Base-by-base conservation (phyloP, 1,140 invertebrate species). In the Euschistus heros region DNA sequence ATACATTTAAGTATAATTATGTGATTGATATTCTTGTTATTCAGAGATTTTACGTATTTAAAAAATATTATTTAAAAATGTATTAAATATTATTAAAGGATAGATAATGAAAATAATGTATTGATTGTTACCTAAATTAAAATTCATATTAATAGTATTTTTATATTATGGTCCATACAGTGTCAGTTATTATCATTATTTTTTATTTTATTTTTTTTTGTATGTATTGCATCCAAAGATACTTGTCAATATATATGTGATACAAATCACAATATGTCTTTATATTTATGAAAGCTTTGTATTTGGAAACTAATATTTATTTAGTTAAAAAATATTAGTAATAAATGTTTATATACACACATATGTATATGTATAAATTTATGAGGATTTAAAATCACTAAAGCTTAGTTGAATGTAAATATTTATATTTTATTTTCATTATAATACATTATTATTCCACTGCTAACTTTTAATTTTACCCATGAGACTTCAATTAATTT, bases 391-490 rank as follows among this genome's bases (percentile, higher is more conserved):
- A 18, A 20, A 50, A 50, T 50, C 47, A 50, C 22, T 50, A 17
- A 22, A 50, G 47, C n/a, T 50, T 50, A 50, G 47, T 50, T 50
- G n/a, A 6, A 20, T 50, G 47, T 50, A 50, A 50, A 50, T 50
- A 50, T 50, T 50, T 50, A 50, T 50, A 50, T 50, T 50, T 50
- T 50, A 50, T 50, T 50, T 50, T 50, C n/a, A 50, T 50, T 50
- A 50, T 50, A 50, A 50, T 50, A 20, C 14, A 50, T 50, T 50
- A 50, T 50, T 20, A 50, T 20, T 18, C n/a, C 47, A 50, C 33
- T 37, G 33, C 33, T 37, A 37, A 37, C 1, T 37, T 37, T 37
- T 37, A 30, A 37, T 37, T 37, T 6, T 10, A 37, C 7, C 33
- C 33, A 10, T 6, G 10, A 4, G 4, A 37, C 33, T 13, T 37